Percentiles rank a stretch among this genome's conserved stretches.
Evolutionary conservation across 2,797 vertebrate species (phyloP).

Genomic region (Pseudocheirus occidentalis): DNA sequence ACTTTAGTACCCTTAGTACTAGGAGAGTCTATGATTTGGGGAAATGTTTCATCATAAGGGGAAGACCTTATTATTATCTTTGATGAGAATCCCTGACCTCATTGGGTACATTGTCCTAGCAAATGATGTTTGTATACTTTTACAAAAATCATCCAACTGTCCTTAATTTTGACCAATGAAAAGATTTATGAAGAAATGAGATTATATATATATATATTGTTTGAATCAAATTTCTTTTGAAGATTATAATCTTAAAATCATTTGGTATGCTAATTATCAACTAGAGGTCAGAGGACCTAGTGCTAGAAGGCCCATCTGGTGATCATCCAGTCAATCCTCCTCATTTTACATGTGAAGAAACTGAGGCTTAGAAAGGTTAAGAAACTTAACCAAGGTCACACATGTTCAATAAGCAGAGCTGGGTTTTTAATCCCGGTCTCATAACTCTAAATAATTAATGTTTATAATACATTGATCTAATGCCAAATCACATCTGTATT

Average conservation of each 20-base stretch:
- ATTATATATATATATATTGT: too few relatives aligned
- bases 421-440: neutral
- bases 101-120: neutral
- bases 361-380: neutral
- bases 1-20: too few relatives aligned
- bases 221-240: too few relatives aligned
- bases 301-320: neutral
- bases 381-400: neutral
- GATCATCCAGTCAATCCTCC: neutral
- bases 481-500: neutral
- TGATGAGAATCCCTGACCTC: neutral
- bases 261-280: neutral
- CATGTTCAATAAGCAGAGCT: neutral
- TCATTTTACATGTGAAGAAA: neutral
- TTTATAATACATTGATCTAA: conserved; percentile 11
- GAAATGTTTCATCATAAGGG: neutral
- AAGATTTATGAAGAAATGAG: neutral
- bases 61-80: neutral
- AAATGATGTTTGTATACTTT: neutral
- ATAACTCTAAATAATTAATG: neutral
- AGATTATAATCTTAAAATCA: neutral
- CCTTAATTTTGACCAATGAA: neutral
- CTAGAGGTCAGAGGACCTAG: neutral
- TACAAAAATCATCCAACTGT: neutral
- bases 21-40: neutral